phyloP scores from a whole-genome alignment of 2,888 invertebrate species.

The Sarcophaga variegata region DNA sequence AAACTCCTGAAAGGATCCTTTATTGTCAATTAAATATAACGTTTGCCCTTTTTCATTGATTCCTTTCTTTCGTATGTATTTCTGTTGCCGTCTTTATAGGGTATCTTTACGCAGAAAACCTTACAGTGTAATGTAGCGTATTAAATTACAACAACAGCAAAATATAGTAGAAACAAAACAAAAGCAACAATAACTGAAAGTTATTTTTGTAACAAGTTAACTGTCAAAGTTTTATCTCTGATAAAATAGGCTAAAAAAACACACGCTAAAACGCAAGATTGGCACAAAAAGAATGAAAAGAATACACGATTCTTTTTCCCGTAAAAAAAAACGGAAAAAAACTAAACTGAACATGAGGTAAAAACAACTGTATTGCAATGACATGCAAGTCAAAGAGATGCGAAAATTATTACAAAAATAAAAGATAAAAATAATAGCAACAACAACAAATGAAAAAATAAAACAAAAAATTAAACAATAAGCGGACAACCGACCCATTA shows the following conservation, averaged over 20 bases:
- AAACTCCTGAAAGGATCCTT: no score
- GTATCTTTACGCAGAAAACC: no score
- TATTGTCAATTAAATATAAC: fast-evolving
- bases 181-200: conserved; percentile 40
- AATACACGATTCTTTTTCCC: conserved; percentile 23
- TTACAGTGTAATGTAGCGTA: background rate
- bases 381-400: conserved; percentile 58
- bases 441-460: conserved; percentile 6
- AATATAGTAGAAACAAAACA: conserved; percentile 7
- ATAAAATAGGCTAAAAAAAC: conserved; percentile 20
- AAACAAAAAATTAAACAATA: conserved; percentile 35
- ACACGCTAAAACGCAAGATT: conserved; percentile 32
- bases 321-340: background rate
- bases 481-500: conserved; percentile 41
- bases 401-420: conserved; percentile 19
- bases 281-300: conserved; percentile 47
- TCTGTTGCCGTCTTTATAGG: no score
- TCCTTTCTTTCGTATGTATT: no score
- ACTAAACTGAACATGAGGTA: background rate
- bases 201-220: conserved; percentile 63
- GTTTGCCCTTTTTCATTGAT: no score
- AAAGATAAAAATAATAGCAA: conserved; percentile 1
- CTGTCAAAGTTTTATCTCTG: conserved; percentile 65
- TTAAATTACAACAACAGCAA: conserved; percentile 29
- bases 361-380: conserved; percentile 60